Evolutionary conservation across 2,888 invertebrate genomes (phyloP).

Genomic region (Leptopterna dolabrata): DNA sequence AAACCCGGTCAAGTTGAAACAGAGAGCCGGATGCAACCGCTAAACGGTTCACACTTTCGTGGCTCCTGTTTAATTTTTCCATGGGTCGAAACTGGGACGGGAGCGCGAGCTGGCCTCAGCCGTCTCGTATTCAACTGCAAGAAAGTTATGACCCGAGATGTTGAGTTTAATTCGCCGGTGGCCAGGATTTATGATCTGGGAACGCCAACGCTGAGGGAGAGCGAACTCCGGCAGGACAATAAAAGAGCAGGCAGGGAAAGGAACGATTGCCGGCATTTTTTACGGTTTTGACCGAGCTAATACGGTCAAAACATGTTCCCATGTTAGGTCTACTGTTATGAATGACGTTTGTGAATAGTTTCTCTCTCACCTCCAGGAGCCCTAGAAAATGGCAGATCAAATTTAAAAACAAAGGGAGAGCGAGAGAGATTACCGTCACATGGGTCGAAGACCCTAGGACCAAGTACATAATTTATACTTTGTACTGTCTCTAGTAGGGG

Average conservation of each 20-base stretch:
- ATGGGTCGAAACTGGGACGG: background rate
- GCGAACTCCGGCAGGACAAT: background rate
- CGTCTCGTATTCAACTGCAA: background rate
- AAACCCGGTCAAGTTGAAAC: too few relatives aligned
- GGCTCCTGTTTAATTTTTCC: background rate
- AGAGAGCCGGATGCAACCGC: too few relatives aligned
- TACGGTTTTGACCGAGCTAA: background rate
- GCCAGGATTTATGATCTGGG: background rate
- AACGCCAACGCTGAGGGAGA: background rate
- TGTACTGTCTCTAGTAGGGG: too few relatives aligned
- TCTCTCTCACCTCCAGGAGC: too few relatives aligned
- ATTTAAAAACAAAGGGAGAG: too few relatives aligned
- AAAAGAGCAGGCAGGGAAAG: background rate
- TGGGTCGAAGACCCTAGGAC: too few relatives aligned
- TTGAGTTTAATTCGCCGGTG: background rate
- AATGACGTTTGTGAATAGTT: too few relatives aligned
- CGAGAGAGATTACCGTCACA: too few relatives aligned
- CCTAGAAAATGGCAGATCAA: too few relatives aligned
- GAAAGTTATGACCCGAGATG: background rate
- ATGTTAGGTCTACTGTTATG: background rate
- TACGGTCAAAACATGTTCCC: background rate
- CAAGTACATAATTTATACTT: too few relatives aligned
- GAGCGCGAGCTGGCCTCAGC: background rate
- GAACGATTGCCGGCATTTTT: background rate
- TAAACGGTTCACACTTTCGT: background rate